Conservation (phyloP, 1,140 invertebrate genomes). For the Armadillidium nasatum region DNA sequence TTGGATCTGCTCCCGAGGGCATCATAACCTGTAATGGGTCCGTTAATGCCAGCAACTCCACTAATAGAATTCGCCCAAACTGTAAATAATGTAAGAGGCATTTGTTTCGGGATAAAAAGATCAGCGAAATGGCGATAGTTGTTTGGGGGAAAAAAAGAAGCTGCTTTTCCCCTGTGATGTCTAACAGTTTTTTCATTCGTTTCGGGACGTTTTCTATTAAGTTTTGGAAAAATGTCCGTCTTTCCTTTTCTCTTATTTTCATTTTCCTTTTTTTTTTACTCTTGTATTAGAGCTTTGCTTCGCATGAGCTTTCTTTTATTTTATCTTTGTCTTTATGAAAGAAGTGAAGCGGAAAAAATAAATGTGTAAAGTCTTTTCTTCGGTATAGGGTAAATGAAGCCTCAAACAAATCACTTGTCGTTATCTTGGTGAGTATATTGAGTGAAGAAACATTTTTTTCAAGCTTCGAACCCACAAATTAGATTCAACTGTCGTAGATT, state of each 20-base stretch:
- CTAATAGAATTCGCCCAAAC: conserved; percentile 41
- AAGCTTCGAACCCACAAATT: conserved; percentile 4
- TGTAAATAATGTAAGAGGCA: conserved; percentile 42
- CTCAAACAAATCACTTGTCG: conserved; percentile 1
- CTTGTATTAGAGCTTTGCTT: no score
- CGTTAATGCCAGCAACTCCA: conserved; percentile 42
- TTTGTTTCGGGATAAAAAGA: conserved; percentile 43
- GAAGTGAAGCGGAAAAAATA: background rate
- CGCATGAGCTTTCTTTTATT: no score
- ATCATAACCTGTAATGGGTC: conserved; percentile 42
- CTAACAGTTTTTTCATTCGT: conserved; percentile 27
- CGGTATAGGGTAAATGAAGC: background rate
- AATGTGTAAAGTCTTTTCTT: background rate
- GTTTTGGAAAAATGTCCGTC: conserved; percentile 28
- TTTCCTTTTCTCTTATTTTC: background rate
- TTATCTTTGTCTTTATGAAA: background rate
- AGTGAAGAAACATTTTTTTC: background rate
- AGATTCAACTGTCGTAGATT: background rate
- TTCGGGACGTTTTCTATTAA: conserved; percentile 38
- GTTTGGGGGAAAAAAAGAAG: conserved; percentile 33
- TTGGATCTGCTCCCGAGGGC: conserved; percentile 37
- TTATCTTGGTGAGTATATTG: background rate
- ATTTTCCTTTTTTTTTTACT: no score
- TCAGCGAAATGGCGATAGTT: conserved; percentile 41
- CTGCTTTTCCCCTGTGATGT: conserved; percentile 28